Base-by-base conservation (phyloP, 1,140 invertebrate genomes). In the Antheraea pernyi region DNA sequence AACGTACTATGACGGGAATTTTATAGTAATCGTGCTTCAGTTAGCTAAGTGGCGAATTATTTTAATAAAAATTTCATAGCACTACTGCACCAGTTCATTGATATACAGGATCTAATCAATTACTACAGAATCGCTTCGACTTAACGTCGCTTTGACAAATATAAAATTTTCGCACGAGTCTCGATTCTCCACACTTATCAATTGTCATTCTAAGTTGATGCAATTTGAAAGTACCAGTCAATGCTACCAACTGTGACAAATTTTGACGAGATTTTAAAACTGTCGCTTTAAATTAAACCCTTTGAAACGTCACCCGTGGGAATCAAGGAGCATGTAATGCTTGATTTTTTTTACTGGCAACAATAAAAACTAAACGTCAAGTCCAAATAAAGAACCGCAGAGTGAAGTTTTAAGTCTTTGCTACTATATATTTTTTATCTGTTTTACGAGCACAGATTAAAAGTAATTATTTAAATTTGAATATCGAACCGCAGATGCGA, bases 201-300 rank as follows among this genome's bases (percentile, higher is more conserved):
- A 78, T 74, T 85, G 89, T 91, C 89, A 89, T 68, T 90, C 84
- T 65, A 69, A 72, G 30, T 80, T 89, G 84, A 88, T 80, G 89
- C 85, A 91, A 91, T 74, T 69, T 68, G 71, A 79, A 59, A 72
- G 72, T 79, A 19, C 19, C 37, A 60, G 76, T 75, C 75, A 76
- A 62, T 74, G 59, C 65, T 77, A 85, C 86, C 81, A 74, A 87
- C 87, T 83, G 81, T 83, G 70, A 71, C 85, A 58, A 91, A 91
- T 84, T 71, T 72, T 83, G 82, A 83, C 82, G 83, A 70, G 80
- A 88, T 80, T 89, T 88, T 88, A 79, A 89, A 91, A 86, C 76
- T 75, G 76, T 83, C 77, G 78, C 78, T 85, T 89, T 82, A 82
- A 81, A 87, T 72, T 79, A 70, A 89, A 91, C 89, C 89, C 89